Base-by-base conservation (phyloP, 2,113 vertebrate species). In the Fulica atra region DNA sequence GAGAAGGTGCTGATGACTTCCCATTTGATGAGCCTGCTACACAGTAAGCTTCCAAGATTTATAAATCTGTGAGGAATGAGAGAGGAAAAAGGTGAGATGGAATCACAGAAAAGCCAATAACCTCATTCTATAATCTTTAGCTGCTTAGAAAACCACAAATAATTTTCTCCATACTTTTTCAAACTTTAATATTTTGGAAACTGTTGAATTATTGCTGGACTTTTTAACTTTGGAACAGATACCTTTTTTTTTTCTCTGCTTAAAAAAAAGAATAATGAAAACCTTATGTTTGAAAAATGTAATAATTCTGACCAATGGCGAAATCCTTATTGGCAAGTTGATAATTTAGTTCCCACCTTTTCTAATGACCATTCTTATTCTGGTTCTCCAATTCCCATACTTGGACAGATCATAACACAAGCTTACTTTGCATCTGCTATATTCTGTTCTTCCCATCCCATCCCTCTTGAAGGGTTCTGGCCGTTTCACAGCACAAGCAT, bases 231-330 rank as follows among this genome's bases (percentile, higher is more conserved):
- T 84, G 24, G 42, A 92, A 96, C n/a, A 4, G 38, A 44, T 77
- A 31, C 19, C 50, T 90, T 85, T 93, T 57, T 90, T 85, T 93
- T 95, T 46, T 33, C 20, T 85, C 7, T 71, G 48, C 25, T 92
- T 77, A 28, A 21, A 80, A 57, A 51, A 46, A 64, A 14, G 2
- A 86, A 51, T 89, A 87, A 94, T 84, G 38, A 78, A 92, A 94
- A 85, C 63, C 73, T 64, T 83, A 71, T 90, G 79, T 88, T 93
- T 92, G 81, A 95, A 95, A 93, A 92, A 71, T 77, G 29, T 44
- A 71, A 33, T 82, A 51, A 88, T 88, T 86, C 15, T 33, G 35
- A 57, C 69, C 40, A 77, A 89, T 10, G 29, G 33, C n/a, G 48
- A 88, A 94, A 81, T 44, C 31, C 26, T 84, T 92, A 70, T 73